Conservation (phyloP, 2,888 invertebrate species). For the Tachina grossa region DNA sequence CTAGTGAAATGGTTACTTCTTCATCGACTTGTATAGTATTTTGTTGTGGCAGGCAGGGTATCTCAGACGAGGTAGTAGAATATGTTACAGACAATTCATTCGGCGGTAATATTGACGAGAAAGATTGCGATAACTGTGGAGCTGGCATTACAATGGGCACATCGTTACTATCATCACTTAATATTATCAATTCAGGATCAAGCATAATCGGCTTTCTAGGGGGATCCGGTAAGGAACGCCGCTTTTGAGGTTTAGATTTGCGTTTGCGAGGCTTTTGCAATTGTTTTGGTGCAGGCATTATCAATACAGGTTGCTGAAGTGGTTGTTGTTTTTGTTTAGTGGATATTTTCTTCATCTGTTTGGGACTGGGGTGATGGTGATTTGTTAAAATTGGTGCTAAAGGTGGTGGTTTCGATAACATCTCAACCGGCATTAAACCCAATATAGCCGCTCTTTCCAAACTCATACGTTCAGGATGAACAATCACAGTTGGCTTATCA, state of each 20-base stretch:
- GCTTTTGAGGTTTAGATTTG: constrained; percentile 73
- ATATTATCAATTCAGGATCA: constrained; percentile 76
- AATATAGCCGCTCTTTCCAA: constrained; percentile 66
- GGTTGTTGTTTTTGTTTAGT: constrained; percentile 63
- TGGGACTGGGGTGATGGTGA: constrained; percentile 7
- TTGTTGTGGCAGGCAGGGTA: constrained; percentile 60
- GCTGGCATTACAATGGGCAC: constrained; percentile 14
- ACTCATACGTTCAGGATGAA: constrained; percentile 50
- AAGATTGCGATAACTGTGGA: constrained; percentile 7
- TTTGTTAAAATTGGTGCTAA: constrained; percentile 49
- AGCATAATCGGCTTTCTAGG: constrained; percentile 54
- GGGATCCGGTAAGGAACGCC: constrained; percentile 68
- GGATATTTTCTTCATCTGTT: background rate
- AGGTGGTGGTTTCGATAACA: constrained; percentile 39
- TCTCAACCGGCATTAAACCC: constrained; percentile 62
- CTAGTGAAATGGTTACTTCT: constrained; percentile 79
- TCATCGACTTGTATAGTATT: constrained; percentile 75
- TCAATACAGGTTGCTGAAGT: constrained; percentile 50
- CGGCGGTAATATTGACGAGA: constrained; percentile 8
- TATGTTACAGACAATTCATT: constrained; percentile 52
- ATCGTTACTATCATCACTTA: constrained; percentile 77
- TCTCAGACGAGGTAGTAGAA: constrained; percentile 45
- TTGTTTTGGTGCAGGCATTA: constrained; percentile 16
- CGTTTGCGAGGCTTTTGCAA: constrained; percentile 71
- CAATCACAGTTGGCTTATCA: constrained; percentile 41